Conservation (phyloP, 1,140 invertebrate genomes). For the Zaprionus davidi region DNA sequence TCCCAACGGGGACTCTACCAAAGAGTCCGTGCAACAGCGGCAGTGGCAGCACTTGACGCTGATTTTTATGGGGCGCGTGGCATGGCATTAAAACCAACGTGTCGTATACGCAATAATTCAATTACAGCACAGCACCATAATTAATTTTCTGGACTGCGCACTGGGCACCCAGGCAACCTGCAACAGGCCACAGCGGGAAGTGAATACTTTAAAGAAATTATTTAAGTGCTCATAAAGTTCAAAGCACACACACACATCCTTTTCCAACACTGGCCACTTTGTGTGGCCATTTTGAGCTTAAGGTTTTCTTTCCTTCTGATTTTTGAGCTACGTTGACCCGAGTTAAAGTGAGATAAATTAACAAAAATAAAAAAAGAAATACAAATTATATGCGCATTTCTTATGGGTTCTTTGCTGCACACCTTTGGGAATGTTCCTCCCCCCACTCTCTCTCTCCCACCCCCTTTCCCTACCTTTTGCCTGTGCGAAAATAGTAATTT, state of each 20-base stretch:
- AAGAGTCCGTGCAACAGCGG: background rate
- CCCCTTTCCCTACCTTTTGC: background rate
- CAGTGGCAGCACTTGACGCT: conserved; percentile 16
- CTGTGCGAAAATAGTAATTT: conserved; percentile 59
- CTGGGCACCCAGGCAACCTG: background rate
- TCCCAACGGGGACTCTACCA: conserved; percentile 6
- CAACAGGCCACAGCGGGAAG: conserved; percentile 3
- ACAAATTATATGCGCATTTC: conserved; percentile 10
- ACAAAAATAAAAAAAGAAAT: conserved; percentile 18
- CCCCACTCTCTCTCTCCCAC: background rate
- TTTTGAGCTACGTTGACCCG: conserved; percentile 1
- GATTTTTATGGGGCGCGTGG: conserved; percentile 58
- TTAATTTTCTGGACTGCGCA: conserved; percentile 33
- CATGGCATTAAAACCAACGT: conserved; percentile 49
- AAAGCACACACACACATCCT: background rate
- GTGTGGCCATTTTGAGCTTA: background rate
- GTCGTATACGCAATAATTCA: conserved; percentile 64
- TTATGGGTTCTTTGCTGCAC: background rate
- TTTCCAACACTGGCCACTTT: background rate
- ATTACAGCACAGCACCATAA: conserved; percentile 46
- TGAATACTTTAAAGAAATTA: conserved; percentile 16
- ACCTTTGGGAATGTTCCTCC: conserved; percentile 1
- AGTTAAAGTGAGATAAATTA: conserved; percentile 37
- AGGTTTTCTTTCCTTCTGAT: background rate
- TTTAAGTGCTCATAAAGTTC: background rate